Percentiles rank a stretch among this genome's conserved stretches.
These are phyloP conservation scores for Agrypnus murinus DNA, from an alignment of 2,888 invertebrate species.

Conservation along the genomic window DNA sequence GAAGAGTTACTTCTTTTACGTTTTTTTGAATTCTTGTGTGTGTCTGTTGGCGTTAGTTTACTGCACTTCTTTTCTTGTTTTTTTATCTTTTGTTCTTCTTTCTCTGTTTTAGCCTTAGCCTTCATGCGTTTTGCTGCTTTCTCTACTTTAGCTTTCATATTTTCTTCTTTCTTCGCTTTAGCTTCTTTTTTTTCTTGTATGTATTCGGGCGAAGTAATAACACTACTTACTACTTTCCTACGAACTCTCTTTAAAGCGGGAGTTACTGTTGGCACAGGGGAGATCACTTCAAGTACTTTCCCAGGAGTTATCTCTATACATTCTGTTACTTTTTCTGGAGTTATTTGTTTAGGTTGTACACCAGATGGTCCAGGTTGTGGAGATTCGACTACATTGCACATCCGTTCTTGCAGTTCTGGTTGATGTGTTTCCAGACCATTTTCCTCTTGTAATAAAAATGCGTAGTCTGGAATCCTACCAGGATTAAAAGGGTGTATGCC, in stretches of 20 bases:
- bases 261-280: neutral
- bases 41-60: neutral
- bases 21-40: too few species aligned
- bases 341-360: conserved; percentile 8
- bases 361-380: conserved; percentile 4
- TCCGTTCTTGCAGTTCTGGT: neutral
- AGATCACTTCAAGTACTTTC: conserved; percentile 3
- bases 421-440: neutral
- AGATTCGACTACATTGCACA: too few species aligned
- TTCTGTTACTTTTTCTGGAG: conserved; percentile 2
- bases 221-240: conserved; percentile 1
- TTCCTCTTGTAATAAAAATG: conserved; percentile 1
- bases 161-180: conserved; percentile 2
- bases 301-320: neutral
- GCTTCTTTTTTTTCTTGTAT: conserved; percentile 10
- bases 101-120: too few species aligned
- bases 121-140: neutral
- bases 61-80: conserved; percentile 2
- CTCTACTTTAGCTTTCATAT: conserved; percentile 1
- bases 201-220: conserved; percentile 8
- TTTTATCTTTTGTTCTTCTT: too few species aligned
- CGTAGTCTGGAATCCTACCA: neutral
- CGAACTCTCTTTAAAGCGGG: neutral
- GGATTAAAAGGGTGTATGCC: conserved; percentile 22
- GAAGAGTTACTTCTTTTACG: too few species aligned